phyloP scores from a whole-genome alignment of 2,113 vertebrate genomes.

The Solenodon paradoxus region DNA sequence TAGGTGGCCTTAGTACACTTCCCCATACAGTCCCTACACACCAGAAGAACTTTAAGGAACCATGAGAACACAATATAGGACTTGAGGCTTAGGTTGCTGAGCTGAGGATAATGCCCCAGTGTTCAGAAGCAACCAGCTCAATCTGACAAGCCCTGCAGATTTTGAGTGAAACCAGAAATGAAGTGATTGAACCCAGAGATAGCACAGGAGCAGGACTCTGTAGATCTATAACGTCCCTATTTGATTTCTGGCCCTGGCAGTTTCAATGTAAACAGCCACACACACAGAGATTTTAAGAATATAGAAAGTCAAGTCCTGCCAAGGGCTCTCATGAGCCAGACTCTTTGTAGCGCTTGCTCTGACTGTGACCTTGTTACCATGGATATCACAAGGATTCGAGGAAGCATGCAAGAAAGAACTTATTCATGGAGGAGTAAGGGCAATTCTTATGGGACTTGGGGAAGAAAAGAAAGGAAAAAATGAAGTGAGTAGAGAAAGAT shows the following conservation, averaged over 20 bases:
- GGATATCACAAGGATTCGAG: neutral
- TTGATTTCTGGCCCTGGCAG: neutral
- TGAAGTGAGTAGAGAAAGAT: neutral
- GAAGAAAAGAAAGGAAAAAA: neutral
- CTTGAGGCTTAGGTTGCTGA: neutral
- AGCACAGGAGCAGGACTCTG: neutral
- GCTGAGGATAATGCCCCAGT: neutral
- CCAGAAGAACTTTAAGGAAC: neutral
- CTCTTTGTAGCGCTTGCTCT: slow-evolving; percentile 8
- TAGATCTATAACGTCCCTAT: neutral
- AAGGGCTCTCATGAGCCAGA: neutral
- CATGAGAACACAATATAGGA: neutral
- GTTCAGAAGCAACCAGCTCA: neutral
- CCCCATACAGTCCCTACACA: neutral
- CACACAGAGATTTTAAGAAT: neutral
- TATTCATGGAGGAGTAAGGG: neutral
- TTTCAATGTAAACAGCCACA: neutral
- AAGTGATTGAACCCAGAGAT: neutral
- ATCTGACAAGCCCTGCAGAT: neutral
- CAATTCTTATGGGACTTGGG: neutral
- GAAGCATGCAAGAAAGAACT: slow-evolving; percentile 24
- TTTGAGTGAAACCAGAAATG: neutral
- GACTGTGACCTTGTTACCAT: slow-evolving; percentile 15
- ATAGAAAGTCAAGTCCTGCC: neutral
- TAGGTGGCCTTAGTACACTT: neutral